Evolutionary conservation across 1,140 invertebrate genomes (phyloP).

Genomic region (Dendrolimus punctatus): DNA sequence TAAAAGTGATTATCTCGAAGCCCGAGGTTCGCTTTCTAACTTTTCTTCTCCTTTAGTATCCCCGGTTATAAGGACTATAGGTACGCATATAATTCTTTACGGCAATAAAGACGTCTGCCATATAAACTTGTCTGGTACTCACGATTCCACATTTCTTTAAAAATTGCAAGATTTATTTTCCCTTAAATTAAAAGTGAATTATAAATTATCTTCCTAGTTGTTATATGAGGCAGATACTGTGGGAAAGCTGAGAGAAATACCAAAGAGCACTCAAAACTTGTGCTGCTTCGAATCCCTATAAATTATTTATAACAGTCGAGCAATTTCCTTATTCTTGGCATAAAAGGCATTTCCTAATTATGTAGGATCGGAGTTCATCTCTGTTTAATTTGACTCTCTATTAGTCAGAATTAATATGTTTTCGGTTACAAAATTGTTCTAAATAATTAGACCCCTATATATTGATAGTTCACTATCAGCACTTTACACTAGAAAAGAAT

Average conservation of each 20-base stretch:
- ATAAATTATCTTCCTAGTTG: conserved; percentile 14
- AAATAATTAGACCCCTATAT: too few species aligned
- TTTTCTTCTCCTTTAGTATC: background rate
- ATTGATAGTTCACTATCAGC: too few species aligned
- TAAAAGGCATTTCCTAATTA: conserved; percentile 43
- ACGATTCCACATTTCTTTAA: too few species aligned
- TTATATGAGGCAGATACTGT: conserved; percentile 12
- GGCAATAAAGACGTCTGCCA: too few species aligned
- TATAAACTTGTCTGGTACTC: too few species aligned
- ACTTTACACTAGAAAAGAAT: too few species aligned
- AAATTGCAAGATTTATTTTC: conserved; percentile 1
- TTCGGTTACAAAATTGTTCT: background rate
- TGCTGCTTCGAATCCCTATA: conserved; percentile 51
- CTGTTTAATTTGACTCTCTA: conserved; percentile 33
- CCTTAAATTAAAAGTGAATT: conserved; percentile 6
- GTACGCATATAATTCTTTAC: too few species aligned
- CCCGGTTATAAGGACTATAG: too few species aligned
- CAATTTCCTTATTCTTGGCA: conserved; percentile 47
- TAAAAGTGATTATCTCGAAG: too few species aligned
- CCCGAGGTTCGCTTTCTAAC: too few species aligned
- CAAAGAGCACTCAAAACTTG: conserved; percentile 51
- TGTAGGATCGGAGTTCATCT: conserved; percentile 39
- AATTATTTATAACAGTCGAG: conserved; percentile 63
- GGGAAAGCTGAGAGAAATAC: conserved; percentile 22
- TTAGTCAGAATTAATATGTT: conserved; percentile 17